Conservation (phyloP, 1,140 invertebrate species). For the Diorhabda sublineata region DNA sequence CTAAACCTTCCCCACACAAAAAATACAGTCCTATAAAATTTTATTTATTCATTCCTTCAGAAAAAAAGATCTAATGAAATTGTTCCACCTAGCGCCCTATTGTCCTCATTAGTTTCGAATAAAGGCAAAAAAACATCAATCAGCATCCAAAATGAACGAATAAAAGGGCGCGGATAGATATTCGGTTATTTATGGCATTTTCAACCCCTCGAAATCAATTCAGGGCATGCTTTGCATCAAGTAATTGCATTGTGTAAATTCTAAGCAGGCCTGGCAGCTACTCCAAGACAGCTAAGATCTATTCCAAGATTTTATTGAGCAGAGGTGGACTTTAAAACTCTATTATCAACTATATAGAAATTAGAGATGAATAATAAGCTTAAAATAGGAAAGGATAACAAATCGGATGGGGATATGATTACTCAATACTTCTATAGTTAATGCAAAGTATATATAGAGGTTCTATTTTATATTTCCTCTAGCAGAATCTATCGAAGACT, state of each 20-base stretch:
- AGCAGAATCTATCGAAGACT: too few relatives aligned
- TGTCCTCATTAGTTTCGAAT: constrained; percentile 1
- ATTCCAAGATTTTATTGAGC: not conserved
- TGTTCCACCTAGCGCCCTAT: not conserved
- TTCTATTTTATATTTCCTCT: too few relatives aligned
- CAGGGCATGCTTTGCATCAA: constrained; percentile 8
- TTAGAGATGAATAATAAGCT: too few relatives aligned
- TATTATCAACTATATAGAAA: too few relatives aligned
- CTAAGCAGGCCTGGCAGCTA: not conserved
- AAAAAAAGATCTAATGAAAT: too few relatives aligned
- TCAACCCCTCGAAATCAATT: constrained; percentile 1
- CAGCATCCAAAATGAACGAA: constrained; percentile 5
- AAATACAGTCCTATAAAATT: too few relatives aligned
- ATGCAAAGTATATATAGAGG: too few relatives aligned
- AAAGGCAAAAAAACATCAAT: constrained; percentile 9
- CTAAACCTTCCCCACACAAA: too few relatives aligned
- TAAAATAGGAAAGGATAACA: too few relatives aligned
- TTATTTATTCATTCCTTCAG: too few relatives aligned
- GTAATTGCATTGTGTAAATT: constrained; percentile 8
- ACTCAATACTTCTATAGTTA: too few relatives aligned
- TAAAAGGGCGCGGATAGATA: constrained; percentile 6
- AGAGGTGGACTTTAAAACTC: not conserved
- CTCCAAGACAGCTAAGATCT: not conserved
- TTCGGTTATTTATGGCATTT: constrained; percentile 6
- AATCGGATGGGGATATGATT: too few relatives aligned